Evolutionary conservation across 2,888 invertebrate genomes (phyloP), one percentile per base, ranked within the genome.

Genomic region (Vanessa cardui): DNA sequence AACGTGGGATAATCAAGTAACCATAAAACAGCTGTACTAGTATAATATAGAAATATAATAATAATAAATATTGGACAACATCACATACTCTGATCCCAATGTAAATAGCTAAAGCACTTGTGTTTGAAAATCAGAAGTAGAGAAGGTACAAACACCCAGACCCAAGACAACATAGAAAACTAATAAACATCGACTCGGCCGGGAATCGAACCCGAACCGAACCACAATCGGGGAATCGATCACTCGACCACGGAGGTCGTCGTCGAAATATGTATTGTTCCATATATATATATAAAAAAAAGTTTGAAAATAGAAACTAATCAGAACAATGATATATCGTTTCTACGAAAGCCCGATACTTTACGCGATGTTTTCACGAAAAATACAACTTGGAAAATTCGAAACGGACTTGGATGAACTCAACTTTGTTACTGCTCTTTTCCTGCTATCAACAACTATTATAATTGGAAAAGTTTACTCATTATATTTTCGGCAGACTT

Each of bases 401-500:
- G 58, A 56, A 47, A 66, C 33, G 60, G 66, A 73, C 76, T 74
- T 78, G 72, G 73, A 73, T 76, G 74, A 74, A 74, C 62, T 58
- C 66, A 82, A 85, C 78, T 84, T 84, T 79, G 79, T 72, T 75
- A 66, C 72, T 66, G 77, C 80, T 85, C 86, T 84, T 82, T 83
- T 78, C 77, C 77, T 68, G 78, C 78, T 79, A 82, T 85, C 85
- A 82, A 74, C 74, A 88, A 89, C 88, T 90, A 88, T 85, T 81
- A 82, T 91, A 91, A 91, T 91, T 91, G 91, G 89, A 79, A 86
- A 92, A 91, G 76, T 92, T 92, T 81, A 80, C 87, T 91, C 90
- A 91, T 92, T 91, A 92, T 89, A 85, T 88, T 88, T 86, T 87
- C 72, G 84, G 80, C 73, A 76, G 77, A 83, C 79, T 81, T 83